Base-by-base conservation (phyloP, 2,888 invertebrate species). In the Eupeodes latifasciatus region DNA sequence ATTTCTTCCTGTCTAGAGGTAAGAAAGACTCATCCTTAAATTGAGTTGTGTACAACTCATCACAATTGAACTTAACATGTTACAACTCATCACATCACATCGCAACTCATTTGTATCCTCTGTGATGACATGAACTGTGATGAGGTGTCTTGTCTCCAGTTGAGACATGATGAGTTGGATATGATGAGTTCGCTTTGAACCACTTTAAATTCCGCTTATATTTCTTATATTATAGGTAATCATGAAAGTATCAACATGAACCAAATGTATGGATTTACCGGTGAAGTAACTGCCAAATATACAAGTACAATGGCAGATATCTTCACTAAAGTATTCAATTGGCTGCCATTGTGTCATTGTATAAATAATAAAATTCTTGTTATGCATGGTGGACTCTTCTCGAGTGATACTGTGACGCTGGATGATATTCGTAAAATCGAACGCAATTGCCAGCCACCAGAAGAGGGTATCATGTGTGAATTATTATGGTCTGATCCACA, bases 221-320 rank as follows among this genome's bases (percentile, higher is more conserved):
- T 2, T 59, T 10, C 34, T 53, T 36, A 0, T 5, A 98, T 53
- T 36, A 0, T 5, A 98, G 98, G 99, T n/a, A 99, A 99, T 94
- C 99, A 99, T 93, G 99, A 99, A 93, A 98, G 98, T 91, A 95
- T 97, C 64, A 98, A 97, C 85, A 99, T 99, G 99, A 99, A 99
- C 94, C 98, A 98, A 94, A 99, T 99, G 98, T 99, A 99, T 94
- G 99, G 99, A 1, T 99, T 99, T 94, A 98, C 98, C 89, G 99
- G 99, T 1, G 99, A 99, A 94, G 99, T 99, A 0, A 98, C 98
- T 91, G 96, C 98, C 7, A 99, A 99, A 94, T 99, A 99, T 94
- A 97, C 97, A 1, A 95, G 96, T 27, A 97, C 98, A 93, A 99
- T 99, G 99, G 97, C 98, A 0, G 98, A 99, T 90, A 95, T 99